phyloP scores from a whole-genome alignment of 2,113 vertebrate genomes.

The Meleagris gallopavo region DNA sequence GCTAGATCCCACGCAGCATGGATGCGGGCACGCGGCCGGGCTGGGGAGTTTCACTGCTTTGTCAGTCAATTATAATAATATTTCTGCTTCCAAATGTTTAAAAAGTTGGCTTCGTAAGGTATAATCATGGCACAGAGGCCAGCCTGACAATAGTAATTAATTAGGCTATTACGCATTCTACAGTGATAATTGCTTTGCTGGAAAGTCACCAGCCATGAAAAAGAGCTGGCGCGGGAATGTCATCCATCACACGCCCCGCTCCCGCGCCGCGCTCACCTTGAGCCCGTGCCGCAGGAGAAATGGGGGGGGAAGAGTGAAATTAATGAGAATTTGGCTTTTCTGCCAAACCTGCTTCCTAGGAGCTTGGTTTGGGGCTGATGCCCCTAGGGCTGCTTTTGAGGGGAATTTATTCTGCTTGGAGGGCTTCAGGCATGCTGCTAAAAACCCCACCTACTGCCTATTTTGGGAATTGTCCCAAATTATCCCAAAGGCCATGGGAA shows the following conservation, averaged over 20 bases:
- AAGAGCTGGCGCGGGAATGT: conserved; percentile 81
- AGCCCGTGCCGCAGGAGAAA: conserved; percentile 66
- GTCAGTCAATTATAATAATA: conserved; percentile 83
- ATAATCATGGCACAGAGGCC: conserved; percentile 93
- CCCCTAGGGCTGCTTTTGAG: fast-evolving
- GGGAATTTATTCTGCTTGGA: not conserved
- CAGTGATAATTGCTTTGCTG: conserved; percentile 99
- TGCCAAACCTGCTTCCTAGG: not conserved
- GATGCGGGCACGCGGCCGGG: not conserved
- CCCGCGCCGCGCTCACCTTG: conserved; percentile 87
- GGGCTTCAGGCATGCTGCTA: not conserved
- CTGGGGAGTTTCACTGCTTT: conserved; percentile 68
- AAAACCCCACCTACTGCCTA: not conserved
- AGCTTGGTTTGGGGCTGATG: not conserved
- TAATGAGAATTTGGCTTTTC: not conserved
- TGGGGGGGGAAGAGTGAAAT: not conserved
- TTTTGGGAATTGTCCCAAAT: conserved; percentile 42
- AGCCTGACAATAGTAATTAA: conserved; percentile 99
- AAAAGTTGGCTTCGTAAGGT: conserved; percentile 89
- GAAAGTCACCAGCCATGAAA: conserved; percentile 97
- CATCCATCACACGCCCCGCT: conserved; percentile 90
- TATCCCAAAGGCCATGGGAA: conserved; percentile 10
- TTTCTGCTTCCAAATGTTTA: conserved; percentile 85
- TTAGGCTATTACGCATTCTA: conserved; percentile 99
- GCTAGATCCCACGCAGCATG: conserved; percentile 17